Base-by-base conservation (phyloP, 2,797 vertebrate species). In the Rachycentron canadum region DNA sequence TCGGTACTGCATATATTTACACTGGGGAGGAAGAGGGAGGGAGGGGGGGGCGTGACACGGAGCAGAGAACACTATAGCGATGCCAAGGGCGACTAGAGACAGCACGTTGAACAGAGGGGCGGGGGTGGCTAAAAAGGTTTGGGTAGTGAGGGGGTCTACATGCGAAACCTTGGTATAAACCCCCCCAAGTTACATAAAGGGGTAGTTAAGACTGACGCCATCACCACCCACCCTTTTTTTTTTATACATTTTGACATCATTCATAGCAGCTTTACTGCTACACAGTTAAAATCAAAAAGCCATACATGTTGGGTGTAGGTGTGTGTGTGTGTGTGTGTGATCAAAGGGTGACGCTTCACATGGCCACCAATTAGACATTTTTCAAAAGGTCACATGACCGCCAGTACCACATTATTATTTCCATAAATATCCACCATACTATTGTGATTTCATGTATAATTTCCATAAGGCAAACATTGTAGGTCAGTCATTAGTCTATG, bases 241-340 rank as follows among this genome's bases (percentile, higher is more conserved):
- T 77, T 76, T 65, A 81, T 86, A 93, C 87, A 90, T 89, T 94
- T 95, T 95, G 95, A 96, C 95, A 96, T 95, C 95, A 95, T 95
- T 95, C 90, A 88, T 84, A 90, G 92, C 92, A 93, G 93, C 66
- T 84, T 82, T 60, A 82, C 91, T 89, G 86, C 88, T 87, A 90
- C 88, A 88, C 86, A 85, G 88, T 86, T 90, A 81, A 91, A 90
- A 84, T 67, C 21, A 69, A 81, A 87, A 85, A 87, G 78, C 77
- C 79, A 79, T 87, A 82, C 36, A 7, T 73, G 21, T 79, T 45
- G 17, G 7, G 53, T 85, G 68, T 83, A 69, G 76, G 57, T 62
- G 45, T 65, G 69, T 67, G 59, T 76, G 30, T 36, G 16, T 50
- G 41, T 52, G 38, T 50, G 61, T 86, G 79, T 72, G 89, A 88